Evolutionary conservation across 2,113 vertebrate genomes (phyloP).

Genomic region (Salvator merianae): DNA sequence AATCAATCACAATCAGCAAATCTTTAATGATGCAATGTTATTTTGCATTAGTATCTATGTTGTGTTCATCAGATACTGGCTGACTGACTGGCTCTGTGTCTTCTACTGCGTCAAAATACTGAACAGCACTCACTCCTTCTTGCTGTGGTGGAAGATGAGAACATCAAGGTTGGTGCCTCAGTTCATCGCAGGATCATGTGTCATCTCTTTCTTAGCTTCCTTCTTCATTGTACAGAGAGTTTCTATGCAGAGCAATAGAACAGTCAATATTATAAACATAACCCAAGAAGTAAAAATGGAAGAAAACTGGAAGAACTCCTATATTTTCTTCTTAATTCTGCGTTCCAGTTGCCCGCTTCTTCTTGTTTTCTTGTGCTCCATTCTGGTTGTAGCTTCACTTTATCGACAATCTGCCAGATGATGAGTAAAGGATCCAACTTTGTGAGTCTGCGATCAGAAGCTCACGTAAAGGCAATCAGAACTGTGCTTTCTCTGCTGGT

Average conservation of each 20-base stretch:
- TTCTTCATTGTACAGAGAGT: too few species aligned
- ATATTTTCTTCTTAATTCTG: not conserved
- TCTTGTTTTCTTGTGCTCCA: not conserved
- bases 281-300: not conserved
- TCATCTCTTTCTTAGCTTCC: too few species aligned
- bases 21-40: too few species aligned
- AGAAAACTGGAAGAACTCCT: too few species aligned
- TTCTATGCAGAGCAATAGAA: too few species aligned
- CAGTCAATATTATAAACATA: too few species aligned
- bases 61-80: not conserved
- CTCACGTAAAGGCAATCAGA: not conserved
- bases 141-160: too few species aligned
- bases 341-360: not conserved
- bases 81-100: slow-evolving; percentile 7
- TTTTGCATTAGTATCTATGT: not conserved
- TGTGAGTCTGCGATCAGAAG: not conserved
- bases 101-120: too few species aligned
- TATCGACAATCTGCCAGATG: not conserved
- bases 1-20: rapidly evolving
- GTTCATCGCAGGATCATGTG: too few species aligned
- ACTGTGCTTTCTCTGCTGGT: not conserved
- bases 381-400: not conserved
- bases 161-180: too few species aligned
- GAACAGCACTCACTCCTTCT: too few species aligned
- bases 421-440: too few species aligned